Evolutionary conservation across 1,140 invertebrate genomes (phyloP), one percentile per base, ranked within the genome.

Genomic region (Archivesica marissinica): DNA sequence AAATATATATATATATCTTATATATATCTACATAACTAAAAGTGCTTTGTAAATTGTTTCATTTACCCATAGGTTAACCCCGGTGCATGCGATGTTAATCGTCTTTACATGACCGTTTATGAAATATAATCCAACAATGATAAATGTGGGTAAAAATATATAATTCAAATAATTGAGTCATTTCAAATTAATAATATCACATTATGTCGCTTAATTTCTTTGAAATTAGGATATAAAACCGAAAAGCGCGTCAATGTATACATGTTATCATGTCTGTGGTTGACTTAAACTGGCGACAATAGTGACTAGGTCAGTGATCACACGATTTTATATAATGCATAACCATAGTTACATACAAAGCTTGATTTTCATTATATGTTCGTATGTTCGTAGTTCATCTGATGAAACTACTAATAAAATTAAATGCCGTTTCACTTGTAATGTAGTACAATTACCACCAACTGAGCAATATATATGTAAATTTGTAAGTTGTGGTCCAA

Each of bases 181-280:
- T 56, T 59, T 44, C 75, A 77, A 77, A 77, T 77, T 77, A 77
- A 77, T 77, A 59, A 77, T 61, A 77, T 54, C 20, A 54, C 52
- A n/a, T 78, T 78, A 2, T 33, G 35, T 17, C 39, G 0, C 54
- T 47, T 59, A 38, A 25, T 23, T 78, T 17, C 56, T 78, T 78
- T 78, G 76, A 78, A 15, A 13, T 20, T 23, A 25, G 30, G 28
- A 35, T 30, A 75, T 75, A 52, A 75, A 75, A 75, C 28, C 17
- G 13, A 35, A 30, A 2, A 25, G 11, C 41, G 47, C 41, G 41
- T 38, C 44, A 50, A 9, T 75, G 72, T 1, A 13, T 75, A 35
- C 2, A 75, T 54, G 47, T 17, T 33, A 33, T 38, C 7, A 50
- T 54, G 44, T 54, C 44, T 54, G 28, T 35, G 30, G 30, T 35